Base-by-base conservation (phyloP, 2,797 vertebrate genomes). In the Xenops minutus region DNA sequence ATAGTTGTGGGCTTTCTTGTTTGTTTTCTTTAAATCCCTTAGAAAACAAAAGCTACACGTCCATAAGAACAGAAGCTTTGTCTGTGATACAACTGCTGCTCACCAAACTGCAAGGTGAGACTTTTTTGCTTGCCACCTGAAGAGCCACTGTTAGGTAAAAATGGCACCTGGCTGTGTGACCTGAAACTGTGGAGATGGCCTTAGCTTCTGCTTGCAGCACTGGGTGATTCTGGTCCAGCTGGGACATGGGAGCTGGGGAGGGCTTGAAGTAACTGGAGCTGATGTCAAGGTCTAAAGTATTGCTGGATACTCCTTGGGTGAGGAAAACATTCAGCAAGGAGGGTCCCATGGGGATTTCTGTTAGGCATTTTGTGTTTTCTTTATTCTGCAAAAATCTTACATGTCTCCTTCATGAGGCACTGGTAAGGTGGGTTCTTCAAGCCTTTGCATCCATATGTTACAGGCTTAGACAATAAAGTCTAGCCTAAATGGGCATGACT, bases 1-100 rank as follows among this genome's bases (percentile, higher is more conserved):
- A 4, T 75, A 19, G 2, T 88, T 76, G 29, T 81, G 46, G 7
- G 7, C 34, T 44, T 62, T 59, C 67, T 91, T 83, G 22, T 56
- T 58, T 81, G 64, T 82, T 44, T 78, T 95, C 34, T 90, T 96
- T 95, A 37, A 94, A 88, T 86, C 87, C 56, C 67, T 75, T 96
- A 99, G 99, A 99, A 98, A 99, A 99, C 97, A 99, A 99, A 98
- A 99, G 98, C 97, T 99, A 99, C 97, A 99, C 99, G 0, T 99
- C 99, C 89, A 98, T 99, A 97, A 98, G 99, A 98, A 99, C 99
- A 34, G 99, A 99, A 97, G 99, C 99, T 86, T 98, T 99, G 97
- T 98, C 98, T 46, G 99, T 99, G 75, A 98, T 99, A 97, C 98
- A 99, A 74, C 97, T 99, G 85, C 98, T 99, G 48, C 98, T 99